Conservation (phyloP, 2,113 vertebrate species). For the Pristiophorus japonicus region DNA sequence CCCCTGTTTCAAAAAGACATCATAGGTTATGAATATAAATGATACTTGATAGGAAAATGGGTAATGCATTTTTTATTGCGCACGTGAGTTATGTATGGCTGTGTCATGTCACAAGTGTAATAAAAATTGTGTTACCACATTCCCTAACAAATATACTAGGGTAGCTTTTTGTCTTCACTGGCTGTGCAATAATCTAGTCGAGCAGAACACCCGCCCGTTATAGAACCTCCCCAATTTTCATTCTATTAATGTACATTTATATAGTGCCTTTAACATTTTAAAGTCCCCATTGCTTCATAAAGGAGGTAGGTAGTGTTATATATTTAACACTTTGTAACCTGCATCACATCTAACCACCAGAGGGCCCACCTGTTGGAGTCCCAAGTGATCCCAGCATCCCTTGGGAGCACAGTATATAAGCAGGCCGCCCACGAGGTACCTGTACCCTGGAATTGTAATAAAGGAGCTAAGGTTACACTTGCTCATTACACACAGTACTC, state of each 20-base stretch:
- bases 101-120: not conserved
- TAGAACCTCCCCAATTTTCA: not conserved
- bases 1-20: not conserved
- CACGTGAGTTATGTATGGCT: conserved; percentile 13
- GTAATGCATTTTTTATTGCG: conserved; percentile 27
- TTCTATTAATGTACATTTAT: not conserved
- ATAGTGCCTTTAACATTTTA: not conserved
- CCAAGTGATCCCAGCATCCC: too few species aligned
- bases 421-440: too few species aligned
- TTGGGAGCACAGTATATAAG: too few species aligned
- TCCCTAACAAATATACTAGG: not conserved
- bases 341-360: too few species aligned
- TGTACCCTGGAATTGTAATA: too few species aligned
- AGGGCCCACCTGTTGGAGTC: too few species aligned
- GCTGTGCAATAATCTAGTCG: not conserved
- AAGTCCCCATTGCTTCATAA: not conserved
- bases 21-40: conserved; percentile 3
- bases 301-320: not conserved
- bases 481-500: too few species aligned
- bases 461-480: too few species aligned
- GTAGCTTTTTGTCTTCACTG: not conserved
- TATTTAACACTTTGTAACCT: too few species aligned
- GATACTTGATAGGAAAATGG: not conserved
- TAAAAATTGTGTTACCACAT: not conserved
- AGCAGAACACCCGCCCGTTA: not conserved